Conservation (phyloP, 2,888 invertebrate genomes). For the Colostygia pectinataria region DNA sequence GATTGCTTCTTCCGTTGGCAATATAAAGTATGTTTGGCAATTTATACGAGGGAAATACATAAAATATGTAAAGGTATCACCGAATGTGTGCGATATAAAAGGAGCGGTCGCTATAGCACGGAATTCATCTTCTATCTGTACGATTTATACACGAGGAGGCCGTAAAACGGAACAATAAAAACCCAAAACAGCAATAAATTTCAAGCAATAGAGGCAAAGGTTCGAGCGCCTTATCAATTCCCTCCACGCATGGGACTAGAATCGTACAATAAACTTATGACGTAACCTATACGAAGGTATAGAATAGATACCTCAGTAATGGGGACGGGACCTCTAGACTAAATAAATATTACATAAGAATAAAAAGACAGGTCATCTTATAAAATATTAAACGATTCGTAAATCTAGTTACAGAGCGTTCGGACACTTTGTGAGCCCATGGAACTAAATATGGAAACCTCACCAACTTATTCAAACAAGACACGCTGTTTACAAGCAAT, state of each 20-base stretch:
- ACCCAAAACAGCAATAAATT: slow-evolving; percentile 84
- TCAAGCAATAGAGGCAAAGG: slow-evolving; percentile 82
- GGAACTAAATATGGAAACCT: slow-evolving; percentile 18
- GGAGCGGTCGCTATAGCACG: slow-evolving; percentile 72
- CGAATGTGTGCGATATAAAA: slow-evolving; percentile 65
- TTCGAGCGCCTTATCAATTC: slow-evolving; percentile 83
- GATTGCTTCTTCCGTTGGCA: slow-evolving; percentile 27
- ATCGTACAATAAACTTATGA: slow-evolving; percentile 79
- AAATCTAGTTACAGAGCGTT: neutral
- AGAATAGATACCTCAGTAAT: slow-evolving; percentile 24
- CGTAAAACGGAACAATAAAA: slow-evolving; percentile 84
- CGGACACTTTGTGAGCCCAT: neutral
- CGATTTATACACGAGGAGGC: slow-evolving; percentile 81
- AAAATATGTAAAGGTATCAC: slow-evolving; percentile 55
- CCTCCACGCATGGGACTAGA: slow-evolving; percentile 73
- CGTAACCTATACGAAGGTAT: slow-evolving; percentile 49
- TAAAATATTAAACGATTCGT: neutral
- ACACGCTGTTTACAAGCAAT: slow-evolving; percentile 77
- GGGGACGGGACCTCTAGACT: slow-evolving; percentile 5
- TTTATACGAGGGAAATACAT: slow-evolving; percentile 39
- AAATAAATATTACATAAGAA: neutral
- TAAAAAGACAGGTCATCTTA: slow-evolving; percentile 3
- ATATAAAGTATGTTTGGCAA: slow-evolving; percentile 34
- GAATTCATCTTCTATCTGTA: slow-evolving; percentile 82
- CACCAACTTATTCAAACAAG: slow-evolving; percentile 53